Base-by-base conservation (phyloP, 2,797 vertebrate species). In the Chelon labrosus region DNA sequence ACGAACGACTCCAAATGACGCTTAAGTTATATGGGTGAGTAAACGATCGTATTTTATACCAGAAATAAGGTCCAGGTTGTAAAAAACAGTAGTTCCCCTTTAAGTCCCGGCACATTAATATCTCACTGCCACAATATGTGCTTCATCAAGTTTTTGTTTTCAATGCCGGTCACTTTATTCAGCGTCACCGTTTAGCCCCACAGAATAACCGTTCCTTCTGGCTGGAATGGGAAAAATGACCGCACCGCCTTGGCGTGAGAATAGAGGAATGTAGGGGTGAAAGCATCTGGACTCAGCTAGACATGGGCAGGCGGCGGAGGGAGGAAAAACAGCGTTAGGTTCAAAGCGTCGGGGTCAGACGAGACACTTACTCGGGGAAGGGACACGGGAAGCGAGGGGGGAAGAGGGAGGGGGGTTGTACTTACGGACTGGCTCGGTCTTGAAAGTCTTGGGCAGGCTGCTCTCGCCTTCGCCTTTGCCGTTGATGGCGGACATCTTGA, bases 351-450 rank as follows among this genome's bases (percentile, higher is more conserved):
- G 22, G 59, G 80, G 70, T 79, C 42, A 78, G 58, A 70, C 57
- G 38, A 54, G 64, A 19, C 3, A 31, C 52, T 70, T 17, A 42
- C 51, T 60, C 35, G 27, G 46, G 55, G 62, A 42, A 27, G 49
- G 54, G 69, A 55, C 3, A 37, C 1, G 12, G 68, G 55, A 20
- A n/a, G 65, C 0, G 31, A 27, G 51, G 22, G 50, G 79, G 13
- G 7, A 2, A 5, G n/a, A 5, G 12, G 42, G 42, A 2, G 12
- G 42, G 42, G 42, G 51, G 35, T 7, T 44, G 80, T 90, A 99
- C 97, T 98, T 97, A 99, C 98, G 97, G 85, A 99, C 96, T 92
- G 97, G 97, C 71, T 97, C 94, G 0, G 98, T 99, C 93, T 95
- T 96, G 95, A 99, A 99, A 70, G 91, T 91, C 0, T 89, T 92